phyloP scores from a whole-genome alignment of 2,888 invertebrate species.

The Heteromurus nitidus region DNA sequence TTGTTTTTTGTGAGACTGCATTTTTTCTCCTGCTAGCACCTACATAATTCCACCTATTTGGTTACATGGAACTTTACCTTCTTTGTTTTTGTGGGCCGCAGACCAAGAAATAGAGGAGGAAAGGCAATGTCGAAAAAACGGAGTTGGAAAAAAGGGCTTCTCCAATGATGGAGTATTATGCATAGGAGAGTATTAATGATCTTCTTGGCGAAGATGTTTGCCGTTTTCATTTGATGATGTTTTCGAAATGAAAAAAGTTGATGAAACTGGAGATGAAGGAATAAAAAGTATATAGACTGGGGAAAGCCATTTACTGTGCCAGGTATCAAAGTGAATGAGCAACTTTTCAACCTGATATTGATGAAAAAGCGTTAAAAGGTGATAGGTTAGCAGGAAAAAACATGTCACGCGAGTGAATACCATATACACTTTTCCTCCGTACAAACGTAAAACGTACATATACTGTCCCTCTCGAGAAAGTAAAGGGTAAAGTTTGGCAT shows the following conservation, averaged over 20 bases:
- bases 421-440: neutral
- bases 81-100: conserved; percentile 38
- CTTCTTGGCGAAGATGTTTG: conserved; percentile 39
- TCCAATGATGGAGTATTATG: neutral
- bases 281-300: neutral
- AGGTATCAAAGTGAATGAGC: neutral
- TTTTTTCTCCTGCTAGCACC: conserved; percentile 13
- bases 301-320: neutral
- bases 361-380: conserved; percentile 27
- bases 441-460: no score
- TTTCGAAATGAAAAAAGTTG: conserved; percentile 51
- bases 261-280: conserved; percentile 47
- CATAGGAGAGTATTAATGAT: no score
- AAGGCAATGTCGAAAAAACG: neutral
- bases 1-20: neutral
- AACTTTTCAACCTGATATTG: conserved; percentile 8
- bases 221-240: conserved; percentile 48
- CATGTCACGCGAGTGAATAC: neutral
- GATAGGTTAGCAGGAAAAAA: conserved; percentile 28
- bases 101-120: conserved; percentile 15
- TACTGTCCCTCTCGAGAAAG: neutral
- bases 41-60: conserved; percentile 27
- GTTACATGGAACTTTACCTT: neutral
- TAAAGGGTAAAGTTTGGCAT: neutral
- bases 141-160: conserved; percentile 19